A percentile compares a stretch with the other conserved stretches of the same genome.
Conservation (phyloP, 2,797 vertebrate genomes). For the Etheostoma perlongum region DNA sequence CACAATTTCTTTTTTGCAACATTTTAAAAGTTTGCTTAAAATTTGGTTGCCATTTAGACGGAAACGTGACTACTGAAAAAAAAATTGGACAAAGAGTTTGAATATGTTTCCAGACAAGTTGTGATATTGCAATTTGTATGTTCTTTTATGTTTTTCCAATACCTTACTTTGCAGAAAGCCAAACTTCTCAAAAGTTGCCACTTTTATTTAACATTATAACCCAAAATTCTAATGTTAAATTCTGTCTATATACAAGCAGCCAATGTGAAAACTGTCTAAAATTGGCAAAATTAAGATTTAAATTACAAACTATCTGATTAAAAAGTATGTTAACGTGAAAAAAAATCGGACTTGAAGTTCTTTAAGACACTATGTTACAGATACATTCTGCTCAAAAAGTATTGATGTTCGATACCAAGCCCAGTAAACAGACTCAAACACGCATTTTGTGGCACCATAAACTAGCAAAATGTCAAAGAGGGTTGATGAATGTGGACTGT, state of each 20-base stretch:
- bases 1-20: too few species aligned
- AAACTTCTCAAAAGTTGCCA: neutral
- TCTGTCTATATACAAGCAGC: neutral
- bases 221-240: neutral
- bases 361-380: neutral
- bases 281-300: neutral
- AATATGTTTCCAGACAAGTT: neutral
- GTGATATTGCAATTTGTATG: too few species aligned
- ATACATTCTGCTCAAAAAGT: neutral
- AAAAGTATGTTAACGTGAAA: neutral
- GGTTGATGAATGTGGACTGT: neutral
- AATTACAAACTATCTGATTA: neutral
- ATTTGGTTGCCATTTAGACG: too few species aligned
- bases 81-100: neutral
- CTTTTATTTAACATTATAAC: neutral
- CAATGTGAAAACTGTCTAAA: neutral
- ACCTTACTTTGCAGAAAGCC: neutral
- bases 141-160: neutral
- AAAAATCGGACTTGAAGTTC: neutral
- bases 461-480: conserved; percentile 1
- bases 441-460: neutral
- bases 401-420: neutral
- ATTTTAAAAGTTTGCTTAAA: too few species aligned
- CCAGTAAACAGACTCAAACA: neutral
- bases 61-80: too few species aligned